phyloP scores from a whole-genome alignment of 2,113 vertebrate genomes.

The Lagenorhynchus albirostris region DNA sequence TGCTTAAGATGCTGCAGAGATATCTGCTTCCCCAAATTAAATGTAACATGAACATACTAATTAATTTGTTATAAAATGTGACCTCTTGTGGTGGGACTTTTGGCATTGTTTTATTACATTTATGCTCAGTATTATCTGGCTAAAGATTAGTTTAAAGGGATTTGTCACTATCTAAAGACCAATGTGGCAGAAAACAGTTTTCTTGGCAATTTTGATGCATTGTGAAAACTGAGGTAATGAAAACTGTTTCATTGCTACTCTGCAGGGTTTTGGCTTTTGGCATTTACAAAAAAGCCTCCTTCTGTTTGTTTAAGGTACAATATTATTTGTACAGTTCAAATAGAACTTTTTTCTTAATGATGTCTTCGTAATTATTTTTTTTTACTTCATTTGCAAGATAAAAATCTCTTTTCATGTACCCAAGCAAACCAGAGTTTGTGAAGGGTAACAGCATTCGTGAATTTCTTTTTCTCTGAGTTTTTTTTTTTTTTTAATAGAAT shows the following conservation, averaged over 20 bases:
- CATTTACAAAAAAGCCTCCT: constrained; percentile 33
- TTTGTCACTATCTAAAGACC: neutral
- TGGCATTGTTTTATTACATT: neutral
- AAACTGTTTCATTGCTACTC: constrained; percentile 11
- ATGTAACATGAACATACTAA: neutral
- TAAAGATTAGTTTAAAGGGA: neutral
- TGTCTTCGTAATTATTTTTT: constrained; percentile 42
- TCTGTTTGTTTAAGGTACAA: constrained; percentile 63
- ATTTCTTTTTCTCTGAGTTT: constrained; percentile 47
- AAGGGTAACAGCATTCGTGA: constrained; percentile 20
- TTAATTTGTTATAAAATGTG: neutral
- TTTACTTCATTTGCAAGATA: constrained; percentile 70
- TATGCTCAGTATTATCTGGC: neutral
- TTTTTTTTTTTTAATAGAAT: constrained; percentile 44
- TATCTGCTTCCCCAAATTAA: neutral
- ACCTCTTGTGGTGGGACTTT: neutral
- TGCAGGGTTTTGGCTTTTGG: constrained; percentile 39
- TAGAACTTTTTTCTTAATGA: constrained; percentile 46
- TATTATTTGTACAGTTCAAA: constrained; percentile 46
- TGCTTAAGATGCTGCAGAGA: neutral
- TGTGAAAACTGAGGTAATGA: neutral
- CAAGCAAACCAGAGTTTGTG: neutral
- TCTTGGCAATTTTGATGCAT: neutral
- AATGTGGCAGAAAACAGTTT: neutral
- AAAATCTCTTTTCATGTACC: constrained; percentile 61